Evolutionary conservation across 2,797 vertebrate genomes (phyloP).

Genomic region (Limnodromus scolopaceus): DNA sequence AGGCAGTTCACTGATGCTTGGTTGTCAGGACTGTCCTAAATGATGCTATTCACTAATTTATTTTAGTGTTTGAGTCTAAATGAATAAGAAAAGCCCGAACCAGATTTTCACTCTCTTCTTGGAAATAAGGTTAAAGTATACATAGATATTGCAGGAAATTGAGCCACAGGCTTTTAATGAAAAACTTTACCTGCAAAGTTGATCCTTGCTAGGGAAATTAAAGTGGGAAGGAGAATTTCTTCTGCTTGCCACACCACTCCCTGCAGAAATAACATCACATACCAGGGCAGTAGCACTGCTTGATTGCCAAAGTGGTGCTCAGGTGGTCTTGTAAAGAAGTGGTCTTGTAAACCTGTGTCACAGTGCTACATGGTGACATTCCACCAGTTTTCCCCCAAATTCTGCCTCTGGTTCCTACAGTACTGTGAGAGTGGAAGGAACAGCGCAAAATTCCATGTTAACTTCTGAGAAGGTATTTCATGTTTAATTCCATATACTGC

Average conservation of each 20-base stretch:
- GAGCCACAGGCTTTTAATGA: neutral
- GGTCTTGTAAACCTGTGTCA: neutral
- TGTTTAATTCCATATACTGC: neutral
- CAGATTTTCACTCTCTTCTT: neutral
- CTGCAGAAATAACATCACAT: neutral
- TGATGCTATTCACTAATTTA: neutral
- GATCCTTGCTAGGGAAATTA: neutral
- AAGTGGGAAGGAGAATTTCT: neutral
- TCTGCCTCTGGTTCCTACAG: neutral
- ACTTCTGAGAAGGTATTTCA: neutral
- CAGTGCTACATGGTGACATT: fast-evolving
- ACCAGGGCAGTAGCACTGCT: neutral
- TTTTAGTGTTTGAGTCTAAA: neutral
- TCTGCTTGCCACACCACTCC: neutral
- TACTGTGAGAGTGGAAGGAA: neutral
- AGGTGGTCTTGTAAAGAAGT: neutral
- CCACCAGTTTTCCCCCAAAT: neutral
- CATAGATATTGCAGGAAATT: neutral
- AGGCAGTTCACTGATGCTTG: neutral
- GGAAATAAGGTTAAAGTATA: neutral
- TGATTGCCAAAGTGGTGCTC: neutral
- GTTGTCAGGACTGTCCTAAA: neutral
- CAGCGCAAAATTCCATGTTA: neutral
- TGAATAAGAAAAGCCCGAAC: neutral
- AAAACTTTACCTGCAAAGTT: neutral